Base-by-base conservation (phyloP, 1,140 invertebrate species). In the Delia radicum region DNA sequence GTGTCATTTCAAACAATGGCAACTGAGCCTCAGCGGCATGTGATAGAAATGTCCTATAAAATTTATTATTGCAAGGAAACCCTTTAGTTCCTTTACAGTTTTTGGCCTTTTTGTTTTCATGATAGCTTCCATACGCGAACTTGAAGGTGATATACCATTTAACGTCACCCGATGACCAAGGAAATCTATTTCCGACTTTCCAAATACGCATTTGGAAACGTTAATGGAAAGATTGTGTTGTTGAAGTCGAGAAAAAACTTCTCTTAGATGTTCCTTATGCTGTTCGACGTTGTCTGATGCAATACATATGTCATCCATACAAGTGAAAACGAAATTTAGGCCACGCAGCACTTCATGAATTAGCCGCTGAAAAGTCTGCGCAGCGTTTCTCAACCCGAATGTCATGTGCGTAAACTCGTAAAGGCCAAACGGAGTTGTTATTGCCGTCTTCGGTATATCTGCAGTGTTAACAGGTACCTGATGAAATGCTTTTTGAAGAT, bases 281-380 rank as follows among this genome's bases (percentile, higher is more conserved):
- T 86, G 78, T 37, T 82, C 77, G 10, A 76, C 65, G 18, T 74
- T 72, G 55, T 69, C 74, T 0, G 81, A 87, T 63, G 74, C 87
- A 6, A 90, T 79, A 2, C 90, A 79, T 28, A 91, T 86, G 78
- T 91, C 90, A 76, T 91, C 90, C 21, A 78, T 73, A 61, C 76
- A 81, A 3, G 65, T 61, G 74, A 83, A 87, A 13, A 81, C 79
- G 13, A 87, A 78, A n/a, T 80, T 85, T 80, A 75, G 76, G 15
- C 80, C 87, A 63, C 80, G 8, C 2, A 89, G 78, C 1, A 89
- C 79, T 13, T 81, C 37, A 78, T 88, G 81, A 75, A 89, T 89
- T 15, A 87, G 82, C 7, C 88, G 74, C 79, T 90, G 87, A 76
- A 89, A 90, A 1, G 85, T 87, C 37, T 87, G 81, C 0, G 31